These are phyloP conservation scores for Stenurella melanura DNA, from an alignment of 2,888 invertebrate genomes.

Conservation along the genomic window DNA sequence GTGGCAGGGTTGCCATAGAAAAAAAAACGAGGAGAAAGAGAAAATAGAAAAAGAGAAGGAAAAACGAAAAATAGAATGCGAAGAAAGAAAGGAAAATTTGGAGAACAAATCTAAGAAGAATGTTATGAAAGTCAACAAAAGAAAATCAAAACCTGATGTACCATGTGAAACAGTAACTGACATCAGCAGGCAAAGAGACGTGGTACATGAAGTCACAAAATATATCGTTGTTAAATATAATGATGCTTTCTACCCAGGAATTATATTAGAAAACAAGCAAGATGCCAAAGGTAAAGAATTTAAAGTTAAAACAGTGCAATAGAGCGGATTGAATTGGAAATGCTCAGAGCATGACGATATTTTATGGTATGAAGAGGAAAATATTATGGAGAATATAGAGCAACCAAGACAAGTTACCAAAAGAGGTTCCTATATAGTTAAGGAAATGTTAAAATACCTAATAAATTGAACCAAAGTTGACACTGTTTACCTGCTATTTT, in stretches of 20 bases:
- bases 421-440: not conserved
- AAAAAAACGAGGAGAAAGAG: not conserved
- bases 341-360: not conserved
- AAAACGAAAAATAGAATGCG: not conserved
- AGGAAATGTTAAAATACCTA: too few relatives aligned
- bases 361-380: conserved; percentile 9
- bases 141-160: not conserved
- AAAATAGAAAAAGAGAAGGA: too few relatives aligned
- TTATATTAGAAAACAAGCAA: conserved; percentile 10
- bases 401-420: too few relatives aligned
- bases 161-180: not conserved
- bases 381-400: conserved; percentile 5
- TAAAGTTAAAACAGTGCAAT: not conserved
- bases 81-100: not conserved
- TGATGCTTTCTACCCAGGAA: not conserved
- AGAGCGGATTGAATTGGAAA: not conserved
- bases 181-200: not conserved
- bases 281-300: not conserved
- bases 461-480: too few relatives aligned
- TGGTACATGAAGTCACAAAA: not conserved
- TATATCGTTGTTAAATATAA: not conserved
- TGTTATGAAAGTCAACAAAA: too few relatives aligned
- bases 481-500: too few relatives aligned
- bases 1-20: not conserved
- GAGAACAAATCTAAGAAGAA: not conserved